phyloP scores from a whole-genome alignment of 1,140 invertebrate genomes.

The Drosophila quadrilineata region DNA sequence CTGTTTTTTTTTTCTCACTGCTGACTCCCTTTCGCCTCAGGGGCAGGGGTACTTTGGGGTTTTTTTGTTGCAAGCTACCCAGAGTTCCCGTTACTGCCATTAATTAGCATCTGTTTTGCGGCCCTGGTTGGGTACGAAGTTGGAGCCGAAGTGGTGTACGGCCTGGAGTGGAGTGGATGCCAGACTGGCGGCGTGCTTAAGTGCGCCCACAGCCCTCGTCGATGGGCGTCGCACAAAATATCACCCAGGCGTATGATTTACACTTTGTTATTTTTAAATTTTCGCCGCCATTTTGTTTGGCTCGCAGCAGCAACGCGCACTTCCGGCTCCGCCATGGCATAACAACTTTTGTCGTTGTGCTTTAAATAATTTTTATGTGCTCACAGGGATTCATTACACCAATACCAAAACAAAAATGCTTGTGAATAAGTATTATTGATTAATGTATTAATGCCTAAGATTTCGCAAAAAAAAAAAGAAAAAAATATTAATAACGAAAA shows the following conservation, averaged over 20 bases:
- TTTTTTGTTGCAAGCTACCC: background rate
- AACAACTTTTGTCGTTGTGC: conserved; percentile 20
- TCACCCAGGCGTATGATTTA: conserved; percentile 70
- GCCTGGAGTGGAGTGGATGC: too few relatives aligned
- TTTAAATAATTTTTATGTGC: conserved; percentile 49
- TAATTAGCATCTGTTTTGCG: conserved; percentile 74
- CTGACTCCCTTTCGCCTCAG: background rate
- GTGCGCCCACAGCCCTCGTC: conserved; percentile 23
- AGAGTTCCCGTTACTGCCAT: conserved; percentile 44
- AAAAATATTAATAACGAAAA: too few relatives aligned
- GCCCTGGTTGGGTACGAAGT: conserved; percentile 19
- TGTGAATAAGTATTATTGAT: conserved; percentile 34
- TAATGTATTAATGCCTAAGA: conserved; percentile 17
- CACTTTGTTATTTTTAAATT: conserved; percentile 79
- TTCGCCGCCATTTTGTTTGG: conserved; percentile 58
- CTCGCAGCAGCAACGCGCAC: conserved; percentile 20
- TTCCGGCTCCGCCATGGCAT: conserved; percentile 36
- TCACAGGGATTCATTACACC: conserved; percentile 24
- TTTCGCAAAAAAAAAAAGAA: background rate
- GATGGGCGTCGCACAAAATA: conserved; percentile 34
- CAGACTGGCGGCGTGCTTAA: conserved; percentile 60
- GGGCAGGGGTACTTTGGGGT: conserved; percentile 20
- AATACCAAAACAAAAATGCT: conserved; percentile 17
- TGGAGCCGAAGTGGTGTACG: too few relatives aligned
- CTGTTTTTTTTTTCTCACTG: conserved; percentile 45